Evolutionary conservation across 2,888 invertebrate species (phyloP).

Genomic region (Rotaria macrura): DNA sequence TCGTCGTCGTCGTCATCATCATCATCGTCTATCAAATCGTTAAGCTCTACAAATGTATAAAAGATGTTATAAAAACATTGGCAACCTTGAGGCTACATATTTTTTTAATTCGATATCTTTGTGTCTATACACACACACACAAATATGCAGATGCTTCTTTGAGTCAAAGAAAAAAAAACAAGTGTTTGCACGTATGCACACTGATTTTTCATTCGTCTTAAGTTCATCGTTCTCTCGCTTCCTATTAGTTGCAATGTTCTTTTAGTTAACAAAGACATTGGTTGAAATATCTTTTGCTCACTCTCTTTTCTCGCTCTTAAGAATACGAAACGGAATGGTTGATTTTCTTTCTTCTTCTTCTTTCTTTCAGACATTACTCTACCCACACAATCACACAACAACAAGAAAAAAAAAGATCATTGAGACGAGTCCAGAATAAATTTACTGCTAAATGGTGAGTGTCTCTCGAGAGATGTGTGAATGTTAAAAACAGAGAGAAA

Average conservation of each 20-base stretch:
- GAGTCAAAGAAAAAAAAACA: neutral
- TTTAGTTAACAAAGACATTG: neutral
- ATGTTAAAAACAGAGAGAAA: slow-evolving; percentile 15
- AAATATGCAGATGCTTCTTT: neutral
- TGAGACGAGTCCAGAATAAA: slow-evolving; percentile 13
- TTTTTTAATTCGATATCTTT: slow-evolving; percentile 15
- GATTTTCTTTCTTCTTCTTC: slow-evolving; percentile 11
- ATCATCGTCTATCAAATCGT: neutral
- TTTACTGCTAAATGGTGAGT: slow-evolving; percentile 21
- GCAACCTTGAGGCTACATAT: neutral
- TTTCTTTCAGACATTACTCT: slow-evolving; percentile 7
- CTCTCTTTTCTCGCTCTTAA: neutral
- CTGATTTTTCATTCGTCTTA: slow-evolving; percentile 15
- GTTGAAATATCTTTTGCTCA: neutral
- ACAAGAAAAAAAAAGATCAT: neutral
- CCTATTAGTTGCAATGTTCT: neutral
- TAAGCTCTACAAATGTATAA: neutral
- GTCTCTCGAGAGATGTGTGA: slow-evolving; percentile 5
- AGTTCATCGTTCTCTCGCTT: slow-evolving; percentile 6
- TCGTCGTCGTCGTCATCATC: neutral
- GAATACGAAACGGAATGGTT: slow-evolving; percentile 10
- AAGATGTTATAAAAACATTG: neutral
- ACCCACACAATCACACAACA: neutral
- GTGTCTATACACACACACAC: neutral
- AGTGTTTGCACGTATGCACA: neutral